Conservation (phyloP, 2,797 vertebrate genomes). For the Ptychadena robeensis region DNA sequence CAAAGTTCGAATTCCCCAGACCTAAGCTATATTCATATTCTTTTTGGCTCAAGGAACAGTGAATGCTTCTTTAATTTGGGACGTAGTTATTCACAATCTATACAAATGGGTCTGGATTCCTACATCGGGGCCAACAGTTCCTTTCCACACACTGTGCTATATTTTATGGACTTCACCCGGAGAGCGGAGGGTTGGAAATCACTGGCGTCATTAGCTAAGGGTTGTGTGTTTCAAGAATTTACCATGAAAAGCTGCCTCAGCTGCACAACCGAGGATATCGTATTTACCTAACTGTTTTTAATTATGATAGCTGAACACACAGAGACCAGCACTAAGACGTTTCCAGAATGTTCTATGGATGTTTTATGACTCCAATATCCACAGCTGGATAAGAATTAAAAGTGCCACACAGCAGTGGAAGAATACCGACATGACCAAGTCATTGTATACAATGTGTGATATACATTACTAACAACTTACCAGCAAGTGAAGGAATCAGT, state of each 20-base stretch:
- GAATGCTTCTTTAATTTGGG: background rate
- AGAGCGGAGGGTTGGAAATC: constrained; percentile 6
- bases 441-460: background rate
- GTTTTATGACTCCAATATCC: constrained; percentile 13
- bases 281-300: constrained; percentile 42
- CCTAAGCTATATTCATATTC: background rate
- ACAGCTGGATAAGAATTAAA: background rate
- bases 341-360: background rate
- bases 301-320: constrained; percentile 18
- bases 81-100: background rate
- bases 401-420: background rate
- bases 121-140: background rate
- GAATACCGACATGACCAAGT: background rate
- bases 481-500: background rate
- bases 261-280: constrained; percentile 10
- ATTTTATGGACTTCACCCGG: background rate
- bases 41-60: background rate
- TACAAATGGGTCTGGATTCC: background rate
- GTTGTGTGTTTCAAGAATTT: constrained; percentile 31
- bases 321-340: background rate
- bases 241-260: constrained; percentile 28
- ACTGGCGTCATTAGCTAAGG: constrained; percentile 12
- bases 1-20: background rate
- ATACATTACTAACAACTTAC: background rate
- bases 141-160: background rate